These are phyloP conservation scores for Plectrocnemia conspersa DNA, from an alignment of 1,140 invertebrate species.

Conservation along the genomic window DNA sequence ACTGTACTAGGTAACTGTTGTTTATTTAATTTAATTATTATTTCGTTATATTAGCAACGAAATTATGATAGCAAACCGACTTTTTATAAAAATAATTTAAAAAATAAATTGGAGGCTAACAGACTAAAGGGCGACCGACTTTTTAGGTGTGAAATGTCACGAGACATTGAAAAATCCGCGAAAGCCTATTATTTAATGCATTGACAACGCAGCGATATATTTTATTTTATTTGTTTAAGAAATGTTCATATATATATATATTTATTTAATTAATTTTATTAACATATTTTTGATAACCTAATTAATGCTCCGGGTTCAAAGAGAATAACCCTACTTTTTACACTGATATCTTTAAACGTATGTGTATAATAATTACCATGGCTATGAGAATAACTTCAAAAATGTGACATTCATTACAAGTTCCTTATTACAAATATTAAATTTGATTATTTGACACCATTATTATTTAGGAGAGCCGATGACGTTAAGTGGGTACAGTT, in stretches of 20 bases:
- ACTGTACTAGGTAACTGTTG: neutral
- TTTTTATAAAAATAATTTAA: neutral
- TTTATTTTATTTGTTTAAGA: slow-evolving; percentile 7
- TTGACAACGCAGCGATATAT: slow-evolving; percentile 34
- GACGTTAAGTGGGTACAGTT: slow-evolving; percentile 34
- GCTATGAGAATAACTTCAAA: slow-evolving; percentile 36
- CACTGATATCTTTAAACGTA: slow-evolving; percentile 29
- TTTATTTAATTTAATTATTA: slow-evolving; percentile 2
- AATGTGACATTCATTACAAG: slow-evolving; percentile 36
- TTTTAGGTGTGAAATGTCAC: slow-evolving; percentile 23
- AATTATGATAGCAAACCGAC: slow-evolving; percentile 13
- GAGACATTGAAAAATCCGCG: slow-evolving; percentile 29
- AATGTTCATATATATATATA: slow-evolving; percentile 10
- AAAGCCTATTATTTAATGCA: slow-evolving; percentile 34
- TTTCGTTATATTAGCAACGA: slow-evolving; percentile 12
- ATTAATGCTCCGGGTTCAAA: slow-evolving; percentile 33
- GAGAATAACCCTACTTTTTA: slow-evolving; percentile 35
- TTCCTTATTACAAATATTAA: slow-evolving; percentile 35
- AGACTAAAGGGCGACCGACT: no score
- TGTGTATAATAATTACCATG: slow-evolving; percentile 29
- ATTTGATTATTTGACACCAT: slow-evolving; percentile 37
- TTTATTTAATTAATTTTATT: slow-evolving; percentile 6
- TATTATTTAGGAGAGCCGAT: slow-evolving; percentile 32
- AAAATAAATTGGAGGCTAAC: no score
- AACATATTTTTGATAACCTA: slow-evolving; percentile 28